These are phyloP conservation scores for Saxidomus purpurata DNA, from an alignment of 1,140 invertebrate genomes.

Conservation along the genomic window DNA sequence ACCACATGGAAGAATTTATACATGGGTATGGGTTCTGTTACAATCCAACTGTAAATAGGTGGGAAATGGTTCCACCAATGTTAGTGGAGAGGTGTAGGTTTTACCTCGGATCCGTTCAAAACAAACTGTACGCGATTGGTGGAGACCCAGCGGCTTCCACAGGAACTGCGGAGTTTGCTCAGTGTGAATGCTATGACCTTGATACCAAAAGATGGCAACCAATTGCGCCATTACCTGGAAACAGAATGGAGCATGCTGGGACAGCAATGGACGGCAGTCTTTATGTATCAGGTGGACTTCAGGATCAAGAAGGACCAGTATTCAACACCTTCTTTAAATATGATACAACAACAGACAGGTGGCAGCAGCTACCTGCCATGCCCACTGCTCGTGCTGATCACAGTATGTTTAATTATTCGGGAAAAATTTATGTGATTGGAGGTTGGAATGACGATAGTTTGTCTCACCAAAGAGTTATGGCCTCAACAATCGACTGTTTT, in stretches of 20 bases:
- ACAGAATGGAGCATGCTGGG: slow-evolving; percentile 90
- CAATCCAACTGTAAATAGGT: slow-evolving; percentile 89
- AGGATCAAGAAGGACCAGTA: slow-evolving; percentile 87
- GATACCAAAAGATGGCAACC: slow-evolving; percentile 89
- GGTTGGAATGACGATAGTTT: slow-evolving; percentile 90
- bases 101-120: slow-evolving; percentile 90
- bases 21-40: slow-evolving; percentile 92
- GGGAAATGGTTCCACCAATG: slow-evolving; percentile 91
- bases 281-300: slow-evolving; percentile 89
- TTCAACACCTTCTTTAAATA: slow-evolving; percentile 89
- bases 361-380: slow-evolving; percentile 89
- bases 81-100: slow-evolving; percentile 91
- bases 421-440: slow-evolving; percentile 90
- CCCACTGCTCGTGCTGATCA: slow-evolving; percentile 91
- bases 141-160: slow-evolving; percentile 85
- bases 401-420: slow-evolving; percentile 89
- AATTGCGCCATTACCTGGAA: slow-evolving; percentile 88
- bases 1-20: slow-evolving; percentile 89
- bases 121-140: slow-evolving; percentile 90
- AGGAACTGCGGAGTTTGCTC: slow-evolving; percentile 84
- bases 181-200: slow-evolving; percentile 90
- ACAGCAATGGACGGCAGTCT: slow-evolving; percentile 87
- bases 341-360: slow-evolving; percentile 88
- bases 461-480: slow-evolving; percentile 88
- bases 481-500: slow-evolving; percentile 91